These are phyloP conservation scores for Myrmecophaga tridactyla DNA, from an alignment of 2,113 vertebrate species.

Conservation along the genomic window DNA sequence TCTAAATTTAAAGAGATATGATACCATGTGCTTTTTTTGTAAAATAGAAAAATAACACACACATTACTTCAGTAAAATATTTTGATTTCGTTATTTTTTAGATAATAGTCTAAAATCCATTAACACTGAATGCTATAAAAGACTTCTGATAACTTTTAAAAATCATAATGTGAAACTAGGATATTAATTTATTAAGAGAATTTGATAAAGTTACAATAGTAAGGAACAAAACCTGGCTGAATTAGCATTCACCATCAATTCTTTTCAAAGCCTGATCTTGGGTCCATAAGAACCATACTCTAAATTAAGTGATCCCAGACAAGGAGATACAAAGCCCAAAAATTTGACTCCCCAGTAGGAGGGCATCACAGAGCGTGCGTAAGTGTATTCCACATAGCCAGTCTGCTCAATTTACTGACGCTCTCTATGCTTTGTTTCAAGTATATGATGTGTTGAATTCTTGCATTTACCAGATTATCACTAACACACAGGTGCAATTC, in stretches of 20 bases:
- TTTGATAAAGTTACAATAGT: neutral
- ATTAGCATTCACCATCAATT: neutral
- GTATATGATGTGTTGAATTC: neutral
- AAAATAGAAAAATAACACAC: neutral
- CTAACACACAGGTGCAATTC: neutral
- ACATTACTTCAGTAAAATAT: neutral
- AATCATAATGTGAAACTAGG: neutral
- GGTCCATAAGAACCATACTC: neutral
- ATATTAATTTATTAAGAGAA: neutral
- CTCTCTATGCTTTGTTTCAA: neutral
- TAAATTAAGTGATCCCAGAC: neutral
- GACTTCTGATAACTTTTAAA: neutral
- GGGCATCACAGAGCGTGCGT: neutral
- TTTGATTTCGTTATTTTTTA: neutral
- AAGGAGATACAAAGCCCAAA: neutral
- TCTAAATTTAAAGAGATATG: neutral
- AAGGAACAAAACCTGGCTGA: neutral
- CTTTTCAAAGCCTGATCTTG: neutral
- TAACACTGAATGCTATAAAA: neutral
- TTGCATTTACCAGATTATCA: neutral
- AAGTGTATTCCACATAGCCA: neutral
- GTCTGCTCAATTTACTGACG: rapidly evolving
- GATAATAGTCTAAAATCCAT: neutral
- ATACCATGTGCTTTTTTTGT: neutral
- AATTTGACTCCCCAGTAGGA: neutral